Conservation (phyloP, 1,140 invertebrate genomes). For the Anastatus disparis region DNA sequence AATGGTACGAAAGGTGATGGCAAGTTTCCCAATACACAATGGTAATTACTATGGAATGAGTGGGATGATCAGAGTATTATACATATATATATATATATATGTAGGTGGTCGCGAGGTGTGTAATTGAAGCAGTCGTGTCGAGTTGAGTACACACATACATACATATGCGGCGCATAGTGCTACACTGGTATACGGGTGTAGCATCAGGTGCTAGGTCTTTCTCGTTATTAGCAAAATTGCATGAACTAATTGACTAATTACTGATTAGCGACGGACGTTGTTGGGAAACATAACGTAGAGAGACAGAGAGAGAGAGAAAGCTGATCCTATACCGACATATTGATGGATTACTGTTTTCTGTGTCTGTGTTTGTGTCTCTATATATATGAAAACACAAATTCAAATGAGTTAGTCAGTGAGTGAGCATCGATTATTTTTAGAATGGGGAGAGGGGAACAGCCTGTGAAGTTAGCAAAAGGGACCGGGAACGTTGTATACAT, state of each 20-base stretch:
- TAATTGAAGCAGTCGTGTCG: conserved; percentile 42
- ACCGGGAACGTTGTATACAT: no score
- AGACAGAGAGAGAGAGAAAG: no score
- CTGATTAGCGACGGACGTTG: conserved; percentile 53
- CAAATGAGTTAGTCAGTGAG: no score
- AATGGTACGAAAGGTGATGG: conserved; percentile 40
- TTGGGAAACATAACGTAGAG: no score
- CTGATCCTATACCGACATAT: conserved; percentile 45
- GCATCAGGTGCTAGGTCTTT: not conserved
- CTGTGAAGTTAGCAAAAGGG: no score
- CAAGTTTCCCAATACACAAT: conserved; percentile 51
- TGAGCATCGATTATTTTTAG: not conserved
- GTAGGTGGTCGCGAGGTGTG: conserved; percentile 29
- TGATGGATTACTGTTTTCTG: conserved; percentile 56
- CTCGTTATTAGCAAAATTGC: conserved; percentile 59
- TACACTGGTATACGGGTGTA: no score
- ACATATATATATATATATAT: no score
- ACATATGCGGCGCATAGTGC: conserved; percentile 34
- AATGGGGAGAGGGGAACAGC: no score
- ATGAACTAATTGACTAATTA: conserved; percentile 62
- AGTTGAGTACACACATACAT: conserved; percentile 12
- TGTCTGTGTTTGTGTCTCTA: conserved; percentile 39
- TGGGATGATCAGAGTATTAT: conserved; percentile 9
- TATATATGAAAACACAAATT: no score
- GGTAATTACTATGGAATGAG: conserved; percentile 47